Evolutionary conservation across 1,140 invertebrate species (phyloP), one percentile per base, ranked within the genome.

Genomic region (Eriosoma lanigerum): DNA sequence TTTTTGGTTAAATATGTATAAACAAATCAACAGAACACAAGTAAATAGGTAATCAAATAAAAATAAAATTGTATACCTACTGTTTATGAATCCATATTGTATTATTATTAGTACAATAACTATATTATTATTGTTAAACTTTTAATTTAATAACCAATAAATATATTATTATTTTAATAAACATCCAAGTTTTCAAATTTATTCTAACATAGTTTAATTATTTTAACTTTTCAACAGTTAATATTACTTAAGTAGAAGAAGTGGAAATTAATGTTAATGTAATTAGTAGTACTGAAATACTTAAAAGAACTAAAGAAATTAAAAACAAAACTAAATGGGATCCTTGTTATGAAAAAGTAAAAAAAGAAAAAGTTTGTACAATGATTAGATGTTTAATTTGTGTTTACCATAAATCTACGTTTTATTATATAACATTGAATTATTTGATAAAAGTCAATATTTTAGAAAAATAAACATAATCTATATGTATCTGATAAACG

Each of bases 321-420:
- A 62, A 26, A 62, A 62, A 29, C 15, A 62, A 62, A 62, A 62
- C 29, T 62, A 62, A 62, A 29, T 62, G 58, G 58, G 26, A 62
- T 62, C 58, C 13, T 62, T 62, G 15, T 62, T 62, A 62, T 62
- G 58, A 62, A 62, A 62, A 62, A 62, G 58, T 62, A 62, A 62
- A 62, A 26, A 62, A 62, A 32, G 58, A 62, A 62, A 62, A 62
- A 62, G 26, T 24, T 62, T 26, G 17, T 62, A 62, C 24, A 29
- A 62, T 32, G 58, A 15, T 17, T 32, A 62, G 58, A 62, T 62
- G 26, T 62, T 62, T 26, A 19, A 32, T 62, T 62, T 32, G 26
- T 62, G 15, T 62, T 60, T 29, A 62, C 2, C 26, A 62, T 19
- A 62, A 32, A 62, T 62, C 58, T 38, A 38, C 32, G n/a, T n/a